A percentile compares a stretch with the other conserved stretches of the same genome.
Evolutionary conservation across 2,888 invertebrate genomes (phyloP).

Genomic region (Agrochola circellaris): DNA sequence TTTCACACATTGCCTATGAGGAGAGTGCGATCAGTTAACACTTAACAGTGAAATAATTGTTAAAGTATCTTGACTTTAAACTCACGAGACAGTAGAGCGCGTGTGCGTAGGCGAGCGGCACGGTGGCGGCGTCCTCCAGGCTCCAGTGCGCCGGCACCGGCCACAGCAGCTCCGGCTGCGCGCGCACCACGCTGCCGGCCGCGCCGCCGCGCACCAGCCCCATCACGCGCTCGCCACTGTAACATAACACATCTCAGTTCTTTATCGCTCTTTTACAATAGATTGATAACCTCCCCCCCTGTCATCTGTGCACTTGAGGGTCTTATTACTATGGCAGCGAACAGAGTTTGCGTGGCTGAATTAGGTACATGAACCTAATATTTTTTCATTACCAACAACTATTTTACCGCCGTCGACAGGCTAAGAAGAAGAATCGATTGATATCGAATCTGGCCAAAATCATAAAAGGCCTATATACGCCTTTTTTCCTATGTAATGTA

Average conservation of each 20-base stretch:
- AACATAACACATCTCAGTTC: not conserved
- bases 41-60: not conserved
- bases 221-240: slow-evolving; percentile 91
- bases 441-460: not conserved
- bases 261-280: not conserved
- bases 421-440: not conserved
- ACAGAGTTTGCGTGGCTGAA: not conserved
- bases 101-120: slow-evolving; percentile 93
- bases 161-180: slow-evolving; percentile 90
- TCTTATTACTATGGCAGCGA: not conserved
- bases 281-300: not conserved
- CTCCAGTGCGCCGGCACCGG: slow-evolving; percentile 93
- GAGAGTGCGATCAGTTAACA: too few species aligned
- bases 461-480: not conserved
- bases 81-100: slow-evolving; percentile 83
- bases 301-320: not conserved
- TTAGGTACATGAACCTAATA: too few species aligned
- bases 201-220: slow-evolving; percentile 90
- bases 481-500: too few species aligned
- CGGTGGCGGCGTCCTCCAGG: slow-evolving; percentile 93
- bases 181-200: slow-evolving; percentile 89
- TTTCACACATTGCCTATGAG: not conserved
- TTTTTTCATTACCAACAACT: too few species aligned
- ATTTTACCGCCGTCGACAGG: too few species aligned
- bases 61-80: slow-evolving; percentile 11